Base-by-base conservation (phyloP, 2,113 vertebrate species). In the Dolichotis patagonum region DNA sequence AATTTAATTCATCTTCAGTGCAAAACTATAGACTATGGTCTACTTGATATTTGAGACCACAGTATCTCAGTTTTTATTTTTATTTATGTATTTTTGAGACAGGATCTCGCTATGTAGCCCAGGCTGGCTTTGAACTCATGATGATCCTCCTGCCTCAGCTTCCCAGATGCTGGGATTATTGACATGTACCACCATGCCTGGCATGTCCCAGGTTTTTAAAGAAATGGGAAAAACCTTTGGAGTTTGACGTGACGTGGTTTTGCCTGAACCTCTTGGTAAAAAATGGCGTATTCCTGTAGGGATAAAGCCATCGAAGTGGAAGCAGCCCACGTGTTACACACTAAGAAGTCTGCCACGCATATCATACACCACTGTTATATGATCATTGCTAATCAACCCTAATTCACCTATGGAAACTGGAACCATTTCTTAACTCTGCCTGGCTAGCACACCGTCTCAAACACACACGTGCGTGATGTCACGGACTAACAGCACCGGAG, bases 1-100 rank as follows among this genome's bases (percentile, higher is more conserved):
- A 19, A 56, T 56, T 56, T 90, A 63, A 49, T 89, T 96, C 89
- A 30, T 87, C 88, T 69, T 67, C 75, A 93, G 85, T 77, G 62
- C 67, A 77, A 87, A 87, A 52, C 19, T 85, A 3, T 85, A 83
- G 73, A 52, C 84, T 80, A 35, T 35, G 35, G 7, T 43, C 89
- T 43, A 16, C 77, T 80, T 80, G 80, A 28, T 69, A 56, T 19
- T n/a, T 67, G 69, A 87, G 26, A 84, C 38, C 84, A 60, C 46
- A 65, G 16, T 54, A 65, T 88, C 54, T 35, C 63, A 4, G 32
- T 63, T 92, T 32, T 92, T 3, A 20, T 38, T 5, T 71, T 41
- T 71, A 20, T 38, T 5, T 19, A n/a, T 65, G 32, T 35, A 3
- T n/a, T 69, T 69, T 69, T 19, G 14, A 20, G 32, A 8, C 14